Evolutionary conservation across 2,888 invertebrate genomes (phyloP), one percentile per base, ranked within the genome.

Genomic region (Osmoderma eremita): DNA sequence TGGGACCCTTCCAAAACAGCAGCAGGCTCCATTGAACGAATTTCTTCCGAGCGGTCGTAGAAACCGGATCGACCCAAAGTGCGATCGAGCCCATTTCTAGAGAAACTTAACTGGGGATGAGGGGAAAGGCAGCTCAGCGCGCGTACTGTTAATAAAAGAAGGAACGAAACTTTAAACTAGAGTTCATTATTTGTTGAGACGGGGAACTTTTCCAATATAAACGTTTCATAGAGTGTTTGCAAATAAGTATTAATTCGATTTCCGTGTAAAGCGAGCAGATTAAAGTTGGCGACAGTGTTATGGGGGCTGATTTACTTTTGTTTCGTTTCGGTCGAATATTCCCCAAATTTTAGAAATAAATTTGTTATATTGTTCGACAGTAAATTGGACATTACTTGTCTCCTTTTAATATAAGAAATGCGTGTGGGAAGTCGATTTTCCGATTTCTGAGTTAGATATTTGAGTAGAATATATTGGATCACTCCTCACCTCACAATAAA

Each of bases 141-240:
- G 58, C 45, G 22, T 45, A 45, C 30, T 48, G 45, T 61, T 61
- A 61, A 61, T 61, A 58, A 58, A 66, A 58, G 65, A 58, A 50
- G 58, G 49, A 66, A 61, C 48, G 65, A 61, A 65, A 66, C 61
- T 66, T 66, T 66, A 66, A 61, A 66, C 65, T 66, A 58, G 58
- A 58, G 58, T 66, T 66, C 65, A 66, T 66, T 66, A 66, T 66
- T 58, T 58, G 50, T 64, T 39, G 41, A 49, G 42, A 54, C 63
- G 48, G 56, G 45, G 65, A 68, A 68, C 58, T 68, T 68, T 68
- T 65, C 65, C 65, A 68, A 68, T 68, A 68, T 68, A 68, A 61
- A 64, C 50, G 64, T 63, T 51, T 56, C 61, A 39, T 49, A 49
- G 49, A 56, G 65, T 51, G 63, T 64, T 64, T 58, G 58, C 58